Evolutionary conservation across 2,888 invertebrate species (phyloP).

Genomic region (Dusona sp.): DNA sequence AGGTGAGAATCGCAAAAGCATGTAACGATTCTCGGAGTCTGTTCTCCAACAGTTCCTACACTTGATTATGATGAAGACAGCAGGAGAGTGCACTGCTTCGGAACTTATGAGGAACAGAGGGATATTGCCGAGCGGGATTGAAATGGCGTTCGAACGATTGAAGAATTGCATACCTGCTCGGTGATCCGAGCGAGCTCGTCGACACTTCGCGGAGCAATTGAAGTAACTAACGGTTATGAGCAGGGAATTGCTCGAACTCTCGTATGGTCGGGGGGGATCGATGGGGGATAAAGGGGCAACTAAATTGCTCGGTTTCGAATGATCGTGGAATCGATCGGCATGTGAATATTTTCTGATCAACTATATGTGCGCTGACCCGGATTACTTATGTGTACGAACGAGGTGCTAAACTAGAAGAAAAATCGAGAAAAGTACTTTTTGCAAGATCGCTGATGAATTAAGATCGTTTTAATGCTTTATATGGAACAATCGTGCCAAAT

Average conservation of each 20-base stretch:
- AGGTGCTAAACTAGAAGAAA: slow-evolving; percentile 36
- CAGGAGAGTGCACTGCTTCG: slow-evolving; percentile 34
- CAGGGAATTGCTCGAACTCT: slow-evolving; percentile 32
- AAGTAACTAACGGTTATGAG: slow-evolving; percentile 62
- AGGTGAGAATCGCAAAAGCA: slow-evolving; percentile 55
- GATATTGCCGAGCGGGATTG: slow-evolving; percentile 18
- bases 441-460: neutral
- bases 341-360: slow-evolving; percentile 49
- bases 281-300: slow-evolving; percentile 12
- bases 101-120: slow-evolving; percentile 26
- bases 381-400: slow-evolving; percentile 33
- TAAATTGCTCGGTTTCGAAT: slow-evolving; percentile 41
- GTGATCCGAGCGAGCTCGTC: slow-evolving; percentile 27
- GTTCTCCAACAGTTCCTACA: slow-evolving; percentile 13
- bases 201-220: slow-evolving; percentile 51
- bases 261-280: neutral
- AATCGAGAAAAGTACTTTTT: slow-evolving; percentile 31
- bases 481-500: slow-evolving; percentile 53
- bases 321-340: slow-evolving; percentile 57
- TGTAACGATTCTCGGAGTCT: slow-evolving; percentile 46
- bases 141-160: slow-evolving; percentile 28
- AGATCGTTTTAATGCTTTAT: slow-evolving; percentile 4
- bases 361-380: slow-evolving; percentile 13
- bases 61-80: slow-evolving; percentile 24
- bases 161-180: slow-evolving; percentile 45